A percentile compares a stretch with the other conserved stretches of the same genome.
phyloP scores from a whole-genome alignment of 2,797 vertebrate genomes.

The Scomberomorus guttatus region DNA sequence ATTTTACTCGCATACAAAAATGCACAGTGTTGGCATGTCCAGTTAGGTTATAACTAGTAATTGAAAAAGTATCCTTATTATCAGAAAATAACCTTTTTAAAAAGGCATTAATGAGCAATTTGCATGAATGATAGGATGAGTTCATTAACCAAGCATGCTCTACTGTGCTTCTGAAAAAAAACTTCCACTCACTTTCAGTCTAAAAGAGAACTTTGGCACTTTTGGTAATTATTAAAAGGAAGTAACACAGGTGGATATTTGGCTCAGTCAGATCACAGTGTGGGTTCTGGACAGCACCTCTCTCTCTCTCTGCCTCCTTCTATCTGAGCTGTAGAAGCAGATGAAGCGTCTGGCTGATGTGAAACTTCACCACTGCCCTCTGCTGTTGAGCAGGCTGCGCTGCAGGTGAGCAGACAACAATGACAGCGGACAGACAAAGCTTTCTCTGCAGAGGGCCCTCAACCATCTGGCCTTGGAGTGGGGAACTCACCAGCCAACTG shows the following conservation, averaged over 20 bases:
- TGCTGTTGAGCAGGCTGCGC: slow-evolving; percentile 68
- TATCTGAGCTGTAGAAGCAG: slow-evolving; percentile 13
- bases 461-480: slow-evolving; percentile 74
- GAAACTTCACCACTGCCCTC: slow-evolving; percentile 84
- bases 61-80: background rate
- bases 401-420: slow-evolving; percentile 56
- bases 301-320: background rate
- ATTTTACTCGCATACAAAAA: background rate
- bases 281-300: background rate
- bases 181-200: background rate
- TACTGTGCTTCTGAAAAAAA: background rate
- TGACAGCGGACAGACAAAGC: slow-evolving; percentile 60
- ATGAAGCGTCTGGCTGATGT: slow-evolving; percentile 11
- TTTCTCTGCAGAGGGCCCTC: slow-evolving; percentile 50
- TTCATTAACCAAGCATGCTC: background rate
- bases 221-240: background rate
- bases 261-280: background rate
- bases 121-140: background rate
- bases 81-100: background rate
- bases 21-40: background rate
- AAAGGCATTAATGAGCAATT: slow-evolving; percentile 7
- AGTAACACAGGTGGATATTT: slow-evolving; percentile 16
- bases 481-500: slow-evolving; percentile 62
- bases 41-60: background rate
- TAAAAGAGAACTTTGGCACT: background rate